phyloP scores from a whole-genome alignment of 2,888 invertebrate genomes.

The Ectemnius lituratus region DNA sequence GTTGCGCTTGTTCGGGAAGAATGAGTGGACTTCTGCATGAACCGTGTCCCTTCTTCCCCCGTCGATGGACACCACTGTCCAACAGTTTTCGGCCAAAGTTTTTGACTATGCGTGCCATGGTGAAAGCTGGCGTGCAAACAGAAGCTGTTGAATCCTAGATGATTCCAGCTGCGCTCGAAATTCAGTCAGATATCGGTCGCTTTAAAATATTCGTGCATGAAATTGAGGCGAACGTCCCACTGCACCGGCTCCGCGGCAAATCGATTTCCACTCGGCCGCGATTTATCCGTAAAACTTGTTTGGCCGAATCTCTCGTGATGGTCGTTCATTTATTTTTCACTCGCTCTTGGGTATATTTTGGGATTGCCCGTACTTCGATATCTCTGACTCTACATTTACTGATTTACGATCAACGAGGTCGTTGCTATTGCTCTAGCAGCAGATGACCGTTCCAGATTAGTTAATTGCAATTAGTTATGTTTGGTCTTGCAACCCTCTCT shows the following conservation, averaged over 20 bases:
- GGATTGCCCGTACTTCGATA: conserved; percentile 1
- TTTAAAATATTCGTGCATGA: background rate
- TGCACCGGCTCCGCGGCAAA: background rate
- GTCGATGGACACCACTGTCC: background rate
- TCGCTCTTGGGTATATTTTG: conserved; percentile 4
- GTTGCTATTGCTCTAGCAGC: background rate
- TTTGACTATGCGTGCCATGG: background rate
- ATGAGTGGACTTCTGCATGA: conserved; percentile 3
- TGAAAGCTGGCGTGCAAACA: conserved; percentile 6
- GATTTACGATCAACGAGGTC: background rate
- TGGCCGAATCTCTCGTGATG: background rate
- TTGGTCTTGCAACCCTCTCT: background rate
- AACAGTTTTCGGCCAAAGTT: background rate
- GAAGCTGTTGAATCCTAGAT: background rate
- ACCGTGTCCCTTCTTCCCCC: background rate
- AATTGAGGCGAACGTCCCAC: background rate
- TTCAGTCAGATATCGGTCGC: conserved; percentile 4
- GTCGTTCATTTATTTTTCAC: background rate
- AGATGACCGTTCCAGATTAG: background rate
- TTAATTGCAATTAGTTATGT: background rate
- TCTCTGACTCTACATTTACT: too few relatives aligned
- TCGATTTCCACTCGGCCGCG: background rate
- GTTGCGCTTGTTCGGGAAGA: conserved; percentile 17
- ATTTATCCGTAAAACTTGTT: conserved; percentile 3
- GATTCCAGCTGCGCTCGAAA: background rate